Conservation (phyloP, 2,888 invertebrate genomes). For the Girardia tigrina region DNA sequence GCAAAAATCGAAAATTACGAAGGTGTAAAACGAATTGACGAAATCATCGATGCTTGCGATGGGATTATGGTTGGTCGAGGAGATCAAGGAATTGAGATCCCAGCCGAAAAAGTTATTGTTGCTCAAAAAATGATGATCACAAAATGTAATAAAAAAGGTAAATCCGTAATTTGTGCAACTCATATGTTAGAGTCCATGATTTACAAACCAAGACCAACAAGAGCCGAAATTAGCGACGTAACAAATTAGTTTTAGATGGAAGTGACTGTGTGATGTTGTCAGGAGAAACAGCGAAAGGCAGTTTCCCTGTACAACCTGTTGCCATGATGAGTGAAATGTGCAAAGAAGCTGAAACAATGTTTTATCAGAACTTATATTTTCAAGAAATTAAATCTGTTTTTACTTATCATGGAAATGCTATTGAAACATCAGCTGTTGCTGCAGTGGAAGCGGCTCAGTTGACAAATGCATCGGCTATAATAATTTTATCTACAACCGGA, state of each 20-base stretch:
- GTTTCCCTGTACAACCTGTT: constrained; percentile 33
- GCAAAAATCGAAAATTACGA: constrained; percentile 98
- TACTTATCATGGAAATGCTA: too few relatives aligned
- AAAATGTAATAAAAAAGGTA: constrained; percentile 25
- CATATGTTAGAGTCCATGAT: constrained; percentile 37
- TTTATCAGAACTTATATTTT: too few relatives aligned
- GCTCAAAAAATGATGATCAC: constrained; percentile 33
- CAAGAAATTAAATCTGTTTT: constrained; percentile 18
- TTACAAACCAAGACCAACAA: constrained; percentile 33
- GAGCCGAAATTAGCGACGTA: constrained; percentile 36
- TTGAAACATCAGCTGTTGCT: constrained; percentile 31
- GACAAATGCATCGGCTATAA: constrained; percentile 29
- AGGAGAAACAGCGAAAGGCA: constrained; percentile 35
- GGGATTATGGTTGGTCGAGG: constrained; percentile 31
- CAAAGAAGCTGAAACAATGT: too few relatives aligned
- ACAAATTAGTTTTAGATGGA: constrained; percentile 36
- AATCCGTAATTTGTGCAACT: constrained; percentile 32
- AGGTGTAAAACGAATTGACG: constrained; percentile 54
- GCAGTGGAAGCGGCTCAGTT: constrained; percentile 35
- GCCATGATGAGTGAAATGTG: constrained; percentile 26
- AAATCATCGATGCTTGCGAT: constrained; percentile 26
- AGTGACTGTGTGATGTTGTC: constrained; percentile 31
- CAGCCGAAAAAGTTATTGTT: constrained; percentile 35
- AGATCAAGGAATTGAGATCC: constrained; percentile 33
- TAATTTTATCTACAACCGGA: constrained; percentile 33